A percentile compares a stretch with the other conserved stretches of the same genome.
Evolutionary conservation across 2,113 vertebrate genomes (phyloP).

Genomic region (Cairina moschata): DNA sequence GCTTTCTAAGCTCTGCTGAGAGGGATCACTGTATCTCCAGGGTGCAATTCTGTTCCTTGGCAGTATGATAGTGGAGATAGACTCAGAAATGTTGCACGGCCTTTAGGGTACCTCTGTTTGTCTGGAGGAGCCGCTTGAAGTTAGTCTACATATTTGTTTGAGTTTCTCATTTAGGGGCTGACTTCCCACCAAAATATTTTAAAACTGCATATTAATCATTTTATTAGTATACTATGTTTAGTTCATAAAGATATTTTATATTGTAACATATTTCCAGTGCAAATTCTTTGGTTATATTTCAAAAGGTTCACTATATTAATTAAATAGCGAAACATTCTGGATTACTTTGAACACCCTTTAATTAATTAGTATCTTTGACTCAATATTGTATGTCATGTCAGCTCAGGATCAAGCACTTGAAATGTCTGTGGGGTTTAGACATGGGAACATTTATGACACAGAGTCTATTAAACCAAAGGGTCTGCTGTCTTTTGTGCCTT

Average conservation of each 20-base stretch:
- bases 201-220: not conserved
- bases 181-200: not conserved
- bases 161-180: not conserved
- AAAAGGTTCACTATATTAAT: not conserved
- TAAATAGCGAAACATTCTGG: not conserved
- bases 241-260: not conserved
- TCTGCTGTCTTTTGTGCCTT: not conserved
- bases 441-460: not conserved
- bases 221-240: not conserved
- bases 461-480: not conserved
- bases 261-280: not conserved
- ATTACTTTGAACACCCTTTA: not conserved
- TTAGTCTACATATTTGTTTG: not conserved
- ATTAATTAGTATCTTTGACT: not conserved
- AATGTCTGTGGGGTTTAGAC: not conserved
- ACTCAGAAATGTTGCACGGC: not conserved
- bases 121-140: not conserved
- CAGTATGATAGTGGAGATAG: not conserved
- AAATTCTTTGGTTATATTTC: not conserved
- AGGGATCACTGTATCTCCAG: not conserved
- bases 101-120: not conserved
- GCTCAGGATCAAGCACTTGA: not conserved
- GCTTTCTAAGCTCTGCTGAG: not conserved
- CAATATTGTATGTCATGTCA: not conserved
- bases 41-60: not conserved